phyloP scores from a whole-genome alignment of 2,888 invertebrate genomes.

The Drosophila dives region DNA sequence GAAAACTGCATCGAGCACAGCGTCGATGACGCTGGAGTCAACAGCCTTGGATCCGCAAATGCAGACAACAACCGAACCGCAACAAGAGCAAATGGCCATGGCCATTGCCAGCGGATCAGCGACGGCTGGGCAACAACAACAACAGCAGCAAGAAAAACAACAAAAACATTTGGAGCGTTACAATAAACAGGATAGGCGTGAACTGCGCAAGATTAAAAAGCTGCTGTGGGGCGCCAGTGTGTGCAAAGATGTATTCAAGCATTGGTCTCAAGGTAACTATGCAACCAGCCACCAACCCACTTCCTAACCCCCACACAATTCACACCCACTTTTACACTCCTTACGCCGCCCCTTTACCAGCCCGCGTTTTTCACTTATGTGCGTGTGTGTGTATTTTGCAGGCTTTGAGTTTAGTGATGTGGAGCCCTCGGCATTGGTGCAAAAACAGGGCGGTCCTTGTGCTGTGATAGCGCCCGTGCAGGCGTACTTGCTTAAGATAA shows the following conservation, averaged over 20 bases:
- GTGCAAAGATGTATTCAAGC: slow-evolving; percentile 93
- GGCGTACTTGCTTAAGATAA: slow-evolving; percentile 92
- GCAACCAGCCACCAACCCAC: slow-evolving; percentile 5
- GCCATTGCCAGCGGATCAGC: slow-evolving; percentile 44
- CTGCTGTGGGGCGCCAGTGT: slow-evolving; percentile 94
- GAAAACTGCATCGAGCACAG: slow-evolving; percentile 61
- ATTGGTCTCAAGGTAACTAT: slow-evolving; percentile 94
- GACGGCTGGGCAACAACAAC: slow-evolving; percentile 9
- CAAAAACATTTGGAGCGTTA: slow-evolving; percentile 26
- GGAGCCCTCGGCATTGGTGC: slow-evolving; percentile 95
- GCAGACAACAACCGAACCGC: slow-evolving; percentile 32
- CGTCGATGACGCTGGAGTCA: slow-evolving; percentile 66
- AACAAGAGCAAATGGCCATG: slow-evolving; percentile 32
- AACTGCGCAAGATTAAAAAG: slow-evolving; percentile 90
- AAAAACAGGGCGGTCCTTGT: slow-evolving; percentile 95
- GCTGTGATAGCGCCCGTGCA: slow-evolving; percentile 96
- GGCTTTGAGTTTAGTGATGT: slow-evolving; percentile 94
- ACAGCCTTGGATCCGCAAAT: slow-evolving; percentile 62
- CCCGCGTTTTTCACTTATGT: slow-evolving; percentile 44
- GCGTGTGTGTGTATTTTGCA: slow-evolving; percentile 68
- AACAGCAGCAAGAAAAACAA: slow-evolving; percentile 27
- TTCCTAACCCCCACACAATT: background rate
- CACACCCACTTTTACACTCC: slow-evolving; percentile 12
- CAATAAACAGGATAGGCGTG: slow-evolving; percentile 84
- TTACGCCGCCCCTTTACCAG: background rate